Evolutionary conservation across 2,797 vertebrate species (phyloP), one percentile per base, ranked within the genome.

Genomic region (Catostomus latipinnis): DNA sequence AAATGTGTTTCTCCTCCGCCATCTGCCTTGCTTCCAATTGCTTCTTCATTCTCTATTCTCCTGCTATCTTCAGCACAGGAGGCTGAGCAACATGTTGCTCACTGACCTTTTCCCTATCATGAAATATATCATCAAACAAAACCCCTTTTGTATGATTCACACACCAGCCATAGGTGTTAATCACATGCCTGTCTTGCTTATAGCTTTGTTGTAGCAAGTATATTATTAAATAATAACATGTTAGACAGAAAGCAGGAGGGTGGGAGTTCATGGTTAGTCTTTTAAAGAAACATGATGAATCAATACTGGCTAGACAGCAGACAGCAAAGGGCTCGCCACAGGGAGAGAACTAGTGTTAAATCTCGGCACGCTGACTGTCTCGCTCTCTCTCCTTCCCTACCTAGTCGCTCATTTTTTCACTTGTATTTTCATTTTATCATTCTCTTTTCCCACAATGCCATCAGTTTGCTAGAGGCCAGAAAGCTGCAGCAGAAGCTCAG

Each of bases 401-500:
- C n/a, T 14, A 62, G 50, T 89, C 86, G 80, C 86, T 90, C 89
- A 89, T 86, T 89, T 93, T 94, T 94, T 93, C 94, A 91, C 92
- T 93, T 91, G 93, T 94, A 93, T 93, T 93, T 94, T 95, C 93
- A 94, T 94, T 90, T 92, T 92, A 89, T 93, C 92, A 88, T 91
- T 86, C 88, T 92, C 87, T 89, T 92, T 90, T 91, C 88, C 91
- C 89, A 89, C 91, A 89, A 87, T 92, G 91, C 91, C 91, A 71
- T 86, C 93, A 91, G 91, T 91, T 93, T 91, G 93, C 94, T 94
- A 92, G 82, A 88, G 93, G 93, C 91, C 92, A 92, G 91, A 93
- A 91, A 90, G 93, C 90, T 94, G 93, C 93, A 92, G 93, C 93
- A 94, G 92, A 88, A 95, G 89, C 90, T 94, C 93, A 89, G 93